phyloP scores from a whole-genome alignment of 1,140 invertebrate genomes.

The Leptinotarsa undecemlineata region DNA sequence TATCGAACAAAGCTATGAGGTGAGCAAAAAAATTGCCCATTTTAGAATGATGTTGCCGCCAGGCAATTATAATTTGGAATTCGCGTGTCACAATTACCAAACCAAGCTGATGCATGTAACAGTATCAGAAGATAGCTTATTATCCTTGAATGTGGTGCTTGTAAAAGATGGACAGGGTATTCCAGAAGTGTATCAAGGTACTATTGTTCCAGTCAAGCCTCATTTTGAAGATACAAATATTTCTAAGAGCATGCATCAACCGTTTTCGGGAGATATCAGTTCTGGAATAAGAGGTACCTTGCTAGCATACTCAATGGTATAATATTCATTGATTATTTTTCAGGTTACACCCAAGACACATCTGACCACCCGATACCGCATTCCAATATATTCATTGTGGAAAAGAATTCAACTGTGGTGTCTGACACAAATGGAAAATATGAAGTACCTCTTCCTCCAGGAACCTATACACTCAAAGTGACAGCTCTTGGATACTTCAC shows the following conservation, averaged over 20 bases:
- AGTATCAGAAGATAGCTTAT: neutral
- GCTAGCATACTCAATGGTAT: neutral
- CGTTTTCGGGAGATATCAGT: constrained; percentile 30
- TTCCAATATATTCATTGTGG: constrained; percentile 60
- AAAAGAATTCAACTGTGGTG: constrained; percentile 53
- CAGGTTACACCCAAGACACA: constrained; percentile 63
- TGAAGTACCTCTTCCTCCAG: constrained; percentile 60
- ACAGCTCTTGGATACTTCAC: constrained; percentile 61
- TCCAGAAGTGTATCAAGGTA: constrained; percentile 4
- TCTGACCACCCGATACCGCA: constrained; percentile 63
- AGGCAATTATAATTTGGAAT: constrained; percentile 64
- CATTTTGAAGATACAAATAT: constrained; percentile 20
- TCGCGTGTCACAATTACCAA: constrained; percentile 63
- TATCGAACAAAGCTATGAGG: constrained; percentile 61
- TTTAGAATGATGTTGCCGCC: constrained; percentile 71
- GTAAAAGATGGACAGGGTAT: neutral
- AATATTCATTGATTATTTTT: constrained; percentile 37
- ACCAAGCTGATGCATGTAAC: constrained; percentile 50
- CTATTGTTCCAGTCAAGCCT: neutral
- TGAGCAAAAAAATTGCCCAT: constrained; percentile 68
- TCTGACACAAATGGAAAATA: constrained; percentile 64
- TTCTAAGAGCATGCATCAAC: constrained; percentile 28
- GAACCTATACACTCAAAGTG: constrained; percentile 62
- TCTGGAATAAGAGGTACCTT: constrained; percentile 37
- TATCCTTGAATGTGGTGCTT: neutral